Evolutionary conservation across 2,888 invertebrate genomes (phyloP).

Genomic region (Drosophila sordidapex): DNA sequence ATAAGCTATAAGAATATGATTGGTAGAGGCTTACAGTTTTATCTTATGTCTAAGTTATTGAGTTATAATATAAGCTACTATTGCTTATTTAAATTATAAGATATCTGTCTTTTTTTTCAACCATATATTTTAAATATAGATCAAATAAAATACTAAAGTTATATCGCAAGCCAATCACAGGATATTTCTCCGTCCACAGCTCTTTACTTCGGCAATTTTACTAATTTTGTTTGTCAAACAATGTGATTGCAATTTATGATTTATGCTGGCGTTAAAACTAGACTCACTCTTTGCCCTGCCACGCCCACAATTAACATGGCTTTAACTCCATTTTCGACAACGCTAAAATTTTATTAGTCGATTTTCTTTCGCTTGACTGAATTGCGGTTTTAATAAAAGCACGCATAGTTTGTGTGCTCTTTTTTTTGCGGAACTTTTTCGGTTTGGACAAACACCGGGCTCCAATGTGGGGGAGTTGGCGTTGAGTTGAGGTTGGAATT

Average conservation of each 20-base stretch:
- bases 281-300: conserved; percentile 20
- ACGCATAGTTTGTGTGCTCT: conserved; percentile 38
- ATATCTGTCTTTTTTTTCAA: background rate
- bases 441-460: conserved; percentile 29
- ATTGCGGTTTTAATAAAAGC: conserved; percentile 61
- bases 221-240: conserved; percentile 43
- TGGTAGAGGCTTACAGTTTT: background rate
- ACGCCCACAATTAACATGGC: conserved; percentile 43
- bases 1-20: background rate
- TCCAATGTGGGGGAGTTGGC: conserved; percentile 28
- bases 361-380: conserved; percentile 43
- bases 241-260: conserved; percentile 67
- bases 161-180: background rate
- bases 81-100: background rate
- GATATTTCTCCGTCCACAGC: conserved; percentile 3
- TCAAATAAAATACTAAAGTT: background rate
- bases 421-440: conserved; percentile 42
- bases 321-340: conserved; percentile 30
- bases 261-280: conserved; percentile 44
- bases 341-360: conserved; percentile 45
- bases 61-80: too few relatives aligned
- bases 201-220: background rate
- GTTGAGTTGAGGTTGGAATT: conserved; percentile 31
- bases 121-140: background rate
- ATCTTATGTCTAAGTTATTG: background rate